These are phyloP conservation scores for Aphelenchoides besseyi DNA, from an alignment of 1,140 invertebrate genomes.

Conservation along the genomic window DNA sequence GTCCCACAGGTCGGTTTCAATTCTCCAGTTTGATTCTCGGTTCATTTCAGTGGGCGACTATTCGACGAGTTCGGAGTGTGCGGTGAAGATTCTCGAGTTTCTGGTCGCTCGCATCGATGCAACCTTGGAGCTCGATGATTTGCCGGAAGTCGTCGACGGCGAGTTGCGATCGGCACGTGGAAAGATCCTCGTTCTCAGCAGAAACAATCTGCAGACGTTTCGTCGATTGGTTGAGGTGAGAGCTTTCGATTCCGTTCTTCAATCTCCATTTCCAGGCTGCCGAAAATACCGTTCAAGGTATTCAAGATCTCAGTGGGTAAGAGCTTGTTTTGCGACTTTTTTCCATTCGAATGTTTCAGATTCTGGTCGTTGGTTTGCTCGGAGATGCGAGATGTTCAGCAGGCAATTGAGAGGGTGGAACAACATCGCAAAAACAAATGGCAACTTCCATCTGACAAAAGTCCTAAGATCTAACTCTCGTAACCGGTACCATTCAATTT, in stretches of 20 bases:
- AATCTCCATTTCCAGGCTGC: not conserved
- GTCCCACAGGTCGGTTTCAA: not conserved
- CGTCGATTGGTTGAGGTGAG: not conserved
- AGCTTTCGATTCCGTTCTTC: not conserved
- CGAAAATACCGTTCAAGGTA: not conserved
- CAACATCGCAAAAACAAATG: not conserved
- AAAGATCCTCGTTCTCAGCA: not conserved
- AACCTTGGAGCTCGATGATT: not conserved
- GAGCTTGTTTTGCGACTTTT: no score
- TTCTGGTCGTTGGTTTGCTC: not conserved
- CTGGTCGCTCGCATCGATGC: not conserved
- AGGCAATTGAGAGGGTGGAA: not conserved
- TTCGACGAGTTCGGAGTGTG: not conserved
- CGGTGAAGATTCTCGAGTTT: not conserved
- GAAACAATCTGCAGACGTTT: not conserved
- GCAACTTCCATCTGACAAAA: no score
- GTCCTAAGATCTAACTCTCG: no score
- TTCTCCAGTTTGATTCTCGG: not conserved
- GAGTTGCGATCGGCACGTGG: not conserved
- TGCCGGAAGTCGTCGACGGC: not conserved
- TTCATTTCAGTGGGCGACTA: not conserved
- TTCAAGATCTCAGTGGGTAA: constrained; percentile 2
- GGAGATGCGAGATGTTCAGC: not conserved
- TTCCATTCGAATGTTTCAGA: no score
- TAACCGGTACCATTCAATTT: no score